Conservation (phyloP, 2,888 invertebrate species). For the Eristalis arbustorum region DNA sequence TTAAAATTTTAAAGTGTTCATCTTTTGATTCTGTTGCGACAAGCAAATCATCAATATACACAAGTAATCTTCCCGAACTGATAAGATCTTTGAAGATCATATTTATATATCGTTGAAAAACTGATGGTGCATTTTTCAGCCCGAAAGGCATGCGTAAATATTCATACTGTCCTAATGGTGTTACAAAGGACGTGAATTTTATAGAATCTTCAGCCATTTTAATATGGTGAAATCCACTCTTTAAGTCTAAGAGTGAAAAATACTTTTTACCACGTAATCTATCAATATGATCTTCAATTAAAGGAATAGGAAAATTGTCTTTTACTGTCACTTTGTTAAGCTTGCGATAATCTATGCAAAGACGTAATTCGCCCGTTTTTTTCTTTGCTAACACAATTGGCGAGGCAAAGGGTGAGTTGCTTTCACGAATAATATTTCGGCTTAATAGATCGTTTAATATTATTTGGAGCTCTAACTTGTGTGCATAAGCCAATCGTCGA, state of each 20-base stretch:
- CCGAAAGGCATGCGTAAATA: too few species aligned
- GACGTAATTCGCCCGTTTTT: slow-evolving; percentile 34
- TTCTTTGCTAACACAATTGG: background rate
- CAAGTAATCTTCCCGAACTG: too few species aligned
- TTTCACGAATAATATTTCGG: slow-evolving; percentile 11
- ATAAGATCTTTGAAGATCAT: slow-evolving; percentile 5
- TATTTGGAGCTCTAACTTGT: slow-evolving; percentile 18
- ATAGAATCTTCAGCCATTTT: slow-evolving; percentile 12
- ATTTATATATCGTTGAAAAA: slow-evolving; percentile 37
- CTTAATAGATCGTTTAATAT: slow-evolving; percentile 26
- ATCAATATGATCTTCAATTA: slow-evolving; percentile 26
- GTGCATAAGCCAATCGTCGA: slow-evolving; percentile 17
- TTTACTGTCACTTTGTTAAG: slow-evolving; percentile 17
- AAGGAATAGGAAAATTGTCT: slow-evolving; percentile 23
- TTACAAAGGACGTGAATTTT: background rate
- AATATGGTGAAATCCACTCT: slow-evolving; percentile 20
- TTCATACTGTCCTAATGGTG: background rate
- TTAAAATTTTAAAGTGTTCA: too few species aligned
- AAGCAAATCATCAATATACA: too few species aligned
- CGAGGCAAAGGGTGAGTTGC: slow-evolving; percentile 16
- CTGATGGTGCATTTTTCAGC: too few species aligned
- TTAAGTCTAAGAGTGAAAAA: slow-evolving; percentile 14
- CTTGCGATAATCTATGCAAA: slow-evolving; percentile 12
- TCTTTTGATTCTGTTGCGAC: too few species aligned
- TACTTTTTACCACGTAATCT: slow-evolving; percentile 13